Base-by-base conservation (phyloP, 2,888 invertebrate species). In the Cephalotes varians region DNA sequence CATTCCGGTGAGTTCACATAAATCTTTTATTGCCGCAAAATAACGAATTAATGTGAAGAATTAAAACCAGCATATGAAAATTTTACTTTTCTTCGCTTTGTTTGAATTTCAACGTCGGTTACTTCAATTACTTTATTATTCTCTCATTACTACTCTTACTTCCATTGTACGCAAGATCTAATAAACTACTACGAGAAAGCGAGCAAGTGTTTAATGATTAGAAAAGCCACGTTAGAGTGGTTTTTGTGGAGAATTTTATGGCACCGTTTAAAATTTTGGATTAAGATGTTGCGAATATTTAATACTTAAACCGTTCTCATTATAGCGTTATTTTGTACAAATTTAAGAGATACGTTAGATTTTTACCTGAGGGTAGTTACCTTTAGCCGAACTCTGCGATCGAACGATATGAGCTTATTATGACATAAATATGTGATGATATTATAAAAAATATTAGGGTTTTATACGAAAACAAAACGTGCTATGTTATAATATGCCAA, bases 101-200 rank as follows among this genome's bases (percentile, higher is more conserved):
- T n/a, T 40, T 40, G 40, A 40, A 40, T 40, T 40, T 40, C 12
- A 40, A 40, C 40, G 12, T 40, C 15, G 40, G 3, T 40, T 1
- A 40, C 40, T n/a, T n/a, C n/a, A 6, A 71, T 37, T 60, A 64
- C 54, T 37, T 49, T 34, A 21, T 54, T 67, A 76, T 3, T 65
- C 44, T 47, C 64, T 47, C 44, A 4, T 65, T 25, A 54, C 21
- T 44, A 54, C 56, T 69, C 69, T 58, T 69, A 62, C 81, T 71
- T 64, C 40, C 56, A 49, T 21, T 62, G 34, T 51, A 34, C 25
- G n/a, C 7, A 12, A 54, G 21, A 18, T 62, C 40, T 79, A 60
- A 72, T 25, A n/a, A n/a, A 34, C 60, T 77, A 76, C 44, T 65
- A 77, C 60, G 31, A 82, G 49, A 82, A 67, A 77, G 76, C 37